Percentiles rank a stretch among this genome's conserved stretches.
These are phyloP conservation scores for Tipula unca DNA, from an alignment of 2,888 invertebrate genomes.

Conservation along the genomic window DNA sequence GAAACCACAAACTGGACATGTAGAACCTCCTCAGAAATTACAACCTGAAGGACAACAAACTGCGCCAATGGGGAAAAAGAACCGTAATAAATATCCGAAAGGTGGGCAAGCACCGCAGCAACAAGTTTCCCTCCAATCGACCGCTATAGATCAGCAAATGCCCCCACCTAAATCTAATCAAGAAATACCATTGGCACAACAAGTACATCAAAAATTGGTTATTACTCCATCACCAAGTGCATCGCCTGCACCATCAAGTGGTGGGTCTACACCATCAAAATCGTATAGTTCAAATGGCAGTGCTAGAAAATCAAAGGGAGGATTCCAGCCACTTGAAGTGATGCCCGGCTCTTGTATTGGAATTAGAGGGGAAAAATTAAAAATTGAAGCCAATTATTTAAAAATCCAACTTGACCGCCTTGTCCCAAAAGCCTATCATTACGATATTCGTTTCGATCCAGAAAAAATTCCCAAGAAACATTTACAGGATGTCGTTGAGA, in stretches of 20 bases:
- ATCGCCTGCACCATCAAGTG: background rate
- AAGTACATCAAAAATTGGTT: background rate
- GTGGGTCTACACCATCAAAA: background rate
- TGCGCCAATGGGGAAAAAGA: background rate
- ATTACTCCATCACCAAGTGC: background rate
- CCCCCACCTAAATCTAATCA: background rate
- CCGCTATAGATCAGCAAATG: background rate
- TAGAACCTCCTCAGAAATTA: background rate
- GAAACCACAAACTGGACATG: background rate
- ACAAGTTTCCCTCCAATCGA: background rate
- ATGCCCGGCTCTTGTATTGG: constrained; percentile 28
- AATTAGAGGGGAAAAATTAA: constrained; percentile 40
- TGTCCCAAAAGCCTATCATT: constrained; percentile 54
- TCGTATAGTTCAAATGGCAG: background rate
- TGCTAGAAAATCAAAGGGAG: background rate
- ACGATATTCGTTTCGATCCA: constrained; percentile 68
- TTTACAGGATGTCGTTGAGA: constrained; percentile 44
- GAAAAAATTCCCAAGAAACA: constrained; percentile 57
- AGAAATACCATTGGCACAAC: background rate
- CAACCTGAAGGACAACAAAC: background rate
- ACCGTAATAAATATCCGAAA: background rate
- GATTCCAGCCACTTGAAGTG: background rate
- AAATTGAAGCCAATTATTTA: constrained; percentile 57
- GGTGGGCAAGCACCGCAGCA: constrained; percentile 31
- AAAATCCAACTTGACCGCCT: constrained; percentile 45